Conservation (phyloP, 2,888 invertebrate genomes). For the Aplocera efformata region DNA sequence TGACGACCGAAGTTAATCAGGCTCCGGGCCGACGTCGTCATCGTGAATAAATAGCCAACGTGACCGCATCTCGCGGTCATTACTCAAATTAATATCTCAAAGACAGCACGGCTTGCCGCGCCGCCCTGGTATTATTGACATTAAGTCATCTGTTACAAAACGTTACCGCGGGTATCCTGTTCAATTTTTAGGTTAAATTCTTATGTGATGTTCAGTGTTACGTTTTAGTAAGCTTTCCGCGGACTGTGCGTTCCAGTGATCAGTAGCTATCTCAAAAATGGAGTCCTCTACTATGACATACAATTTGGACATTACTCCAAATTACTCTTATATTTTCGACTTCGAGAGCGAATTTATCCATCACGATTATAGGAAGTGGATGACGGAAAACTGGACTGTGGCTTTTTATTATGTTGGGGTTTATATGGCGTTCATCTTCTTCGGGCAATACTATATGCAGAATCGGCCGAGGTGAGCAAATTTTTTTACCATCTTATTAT, state of each 20-base stretch:
- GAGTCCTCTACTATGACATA: constrained; percentile 73
- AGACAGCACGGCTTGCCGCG: constrained; percentile 55
- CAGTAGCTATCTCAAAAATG: constrained; percentile 48
- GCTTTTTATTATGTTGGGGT: constrained; percentile 93
- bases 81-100: constrained; percentile 50
- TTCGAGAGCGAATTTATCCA: constrained; percentile 97
- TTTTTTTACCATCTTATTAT: constrained; percentile 3
- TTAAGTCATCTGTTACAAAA: constrained; percentile 74
- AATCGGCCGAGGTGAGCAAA: constrained; percentile 87
- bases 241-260: constrained; percentile 46
- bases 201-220: constrained; percentile 70
- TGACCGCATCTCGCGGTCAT: constrained; percentile 55
- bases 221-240: constrained; percentile 35
- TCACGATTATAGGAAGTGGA: constrained; percentile 93
- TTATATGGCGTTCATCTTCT: constrained; percentile 96
- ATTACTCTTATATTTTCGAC: constrained; percentile 96
- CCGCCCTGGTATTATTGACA: constrained; percentile 53
- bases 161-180: constrained; percentile 55
- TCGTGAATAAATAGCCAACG: constrained; percentile 64
- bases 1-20: constrained; percentile 49
- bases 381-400: constrained; percentile 97
- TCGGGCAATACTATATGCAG: constrained; percentile 96
- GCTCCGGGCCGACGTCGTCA: constrained; percentile 54
- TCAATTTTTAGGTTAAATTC: constrained; percentile 67
- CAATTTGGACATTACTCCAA: constrained; percentile 83